Evolutionary conservation across 2,888 invertebrate species (phyloP), one percentile per base, ranked within the genome.

Genomic region (Drosophila gaucha): DNA sequence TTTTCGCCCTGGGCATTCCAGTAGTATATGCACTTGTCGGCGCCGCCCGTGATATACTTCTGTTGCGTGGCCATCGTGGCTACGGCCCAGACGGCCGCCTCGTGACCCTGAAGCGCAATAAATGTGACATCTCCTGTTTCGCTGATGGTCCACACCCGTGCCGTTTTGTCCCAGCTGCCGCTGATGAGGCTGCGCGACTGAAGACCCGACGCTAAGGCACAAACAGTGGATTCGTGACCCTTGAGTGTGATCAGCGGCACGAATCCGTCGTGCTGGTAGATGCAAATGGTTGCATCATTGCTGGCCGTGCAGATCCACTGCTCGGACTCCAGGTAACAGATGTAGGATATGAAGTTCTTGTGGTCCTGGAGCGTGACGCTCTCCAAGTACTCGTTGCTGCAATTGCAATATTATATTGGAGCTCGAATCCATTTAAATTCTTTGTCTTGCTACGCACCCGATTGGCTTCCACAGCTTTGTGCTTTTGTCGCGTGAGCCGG

Each of bases 151-250:
- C 99, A 99, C 44, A 97, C 92, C 87, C 96, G 95, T 0, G 96
- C 97, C 4, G 96, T 96, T 72, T 94, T 94, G 90, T 99, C 99
- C 98, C 99, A 99, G 44, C 98, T 98, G 38, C 97, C 96, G 88
- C 97, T 97, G 54, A 96, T 91, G 82, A 97, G 92, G 9, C 94
- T 92, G 50, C 94, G 94, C 50, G 92, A 89, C 56, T 91, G 89
- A 1, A 92, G 71, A 0, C 93, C 93, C 24, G 91, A 91, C 0
- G 92, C 89, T 49, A 94, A 88, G 26, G 92, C 89, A 77, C 94
- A 94, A 0, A 94, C 94, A 85, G 90, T 91, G 1, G 83, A 78
- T 0, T 83, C 87, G 90, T 98, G 98, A 0, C 96, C 97, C 80
- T 94, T 94, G 6, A 98, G 92, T 30, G 94, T 94, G 46, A 94